Conservation (phyloP, 2,797 vertebrate genomes). For the Sebastiscus tertius region DNA sequence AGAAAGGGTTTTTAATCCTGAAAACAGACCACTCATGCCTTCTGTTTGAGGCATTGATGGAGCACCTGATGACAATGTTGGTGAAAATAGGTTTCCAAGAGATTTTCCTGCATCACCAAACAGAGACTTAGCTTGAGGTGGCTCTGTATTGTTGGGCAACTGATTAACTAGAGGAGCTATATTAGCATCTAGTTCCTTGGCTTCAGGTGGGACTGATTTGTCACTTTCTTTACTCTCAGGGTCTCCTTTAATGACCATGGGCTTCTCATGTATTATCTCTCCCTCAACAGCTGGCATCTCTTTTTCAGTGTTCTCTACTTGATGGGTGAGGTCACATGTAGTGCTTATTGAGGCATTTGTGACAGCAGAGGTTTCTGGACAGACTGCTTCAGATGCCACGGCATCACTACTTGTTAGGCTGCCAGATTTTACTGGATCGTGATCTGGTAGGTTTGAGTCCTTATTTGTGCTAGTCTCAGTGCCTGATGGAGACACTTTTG, state of each 20-base stretch:
- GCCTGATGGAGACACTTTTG: slow-evolving; percentile 23
- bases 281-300: slow-evolving; percentile 31
- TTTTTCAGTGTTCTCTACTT: slow-evolving; percentile 38
- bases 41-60: slow-evolving; percentile 75
- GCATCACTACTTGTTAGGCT: slow-evolving; percentile 1
- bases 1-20: slow-evolving; percentile 90
- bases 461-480: slow-evolving; percentile 27
- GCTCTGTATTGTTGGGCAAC: slow-evolving; percentile 57
- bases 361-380: slow-evolving; percentile 20
- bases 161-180: slow-evolving; percentile 30
- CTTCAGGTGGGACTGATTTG: slow-evolving; percentile 50
- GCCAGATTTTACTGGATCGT: slow-evolving; percentile 34
- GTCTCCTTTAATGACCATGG: slow-evolving; percentile 61
- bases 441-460: slow-evolving; percentile 16
- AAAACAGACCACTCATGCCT: slow-evolving; percentile 81
- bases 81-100: slow-evolving; percentile 89
- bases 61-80: slow-evolving; percentile 67
- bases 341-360: slow-evolving; percentile 14
- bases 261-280: slow-evolving; percentile 65
- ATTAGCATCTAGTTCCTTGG: slow-evolving; percentile 4
- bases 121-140: slow-evolving; percentile 70
- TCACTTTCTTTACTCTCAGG: slow-evolving; percentile 51
- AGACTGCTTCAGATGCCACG: not conserved
- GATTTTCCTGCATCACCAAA: slow-evolving; percentile 85
- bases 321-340: slow-evolving; percentile 19